phyloP scores from a whole-genome alignment of 2,113 vertebrate genomes.

The Pygoscelis adeliae region DNA sequence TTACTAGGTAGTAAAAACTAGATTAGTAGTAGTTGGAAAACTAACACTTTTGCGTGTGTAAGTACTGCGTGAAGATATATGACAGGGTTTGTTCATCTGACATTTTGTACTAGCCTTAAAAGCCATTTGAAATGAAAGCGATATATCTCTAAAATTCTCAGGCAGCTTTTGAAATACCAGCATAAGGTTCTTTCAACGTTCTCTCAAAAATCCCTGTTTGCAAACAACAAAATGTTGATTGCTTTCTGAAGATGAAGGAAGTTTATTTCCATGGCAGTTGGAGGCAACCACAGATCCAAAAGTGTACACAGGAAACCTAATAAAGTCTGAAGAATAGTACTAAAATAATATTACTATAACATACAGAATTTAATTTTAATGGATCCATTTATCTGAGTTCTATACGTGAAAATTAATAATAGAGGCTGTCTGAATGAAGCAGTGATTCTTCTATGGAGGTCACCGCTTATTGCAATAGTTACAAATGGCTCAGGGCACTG shows the following conservation, averaged over 20 bases:
- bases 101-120: not conserved
- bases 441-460: not conserved
- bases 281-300: not conserved
- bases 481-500: not conserved
- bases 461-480: not conserved
- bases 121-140: not conserved
- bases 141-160: not conserved
- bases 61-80: not conserved
- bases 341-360: not conserved
- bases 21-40: not conserved
- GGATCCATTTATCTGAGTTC: not conserved
- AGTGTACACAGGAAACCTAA: not conserved
- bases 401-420: not conserved
- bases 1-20: not conserved
- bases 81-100: not conserved
- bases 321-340: not conserved
- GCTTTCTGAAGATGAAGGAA: not conserved
- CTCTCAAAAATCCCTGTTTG: not conserved
- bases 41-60: not conserved
- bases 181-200: not conserved
- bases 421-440: not conserved
- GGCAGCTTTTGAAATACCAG: not conserved
- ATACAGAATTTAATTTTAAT: not conserved
- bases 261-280: not conserved
- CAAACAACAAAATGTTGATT: not conserved